These are phyloP conservation scores for Acanthacorydalis orientalis DNA, from an alignment of 2,888 invertebrate species.

Conservation along the genomic window DNA sequence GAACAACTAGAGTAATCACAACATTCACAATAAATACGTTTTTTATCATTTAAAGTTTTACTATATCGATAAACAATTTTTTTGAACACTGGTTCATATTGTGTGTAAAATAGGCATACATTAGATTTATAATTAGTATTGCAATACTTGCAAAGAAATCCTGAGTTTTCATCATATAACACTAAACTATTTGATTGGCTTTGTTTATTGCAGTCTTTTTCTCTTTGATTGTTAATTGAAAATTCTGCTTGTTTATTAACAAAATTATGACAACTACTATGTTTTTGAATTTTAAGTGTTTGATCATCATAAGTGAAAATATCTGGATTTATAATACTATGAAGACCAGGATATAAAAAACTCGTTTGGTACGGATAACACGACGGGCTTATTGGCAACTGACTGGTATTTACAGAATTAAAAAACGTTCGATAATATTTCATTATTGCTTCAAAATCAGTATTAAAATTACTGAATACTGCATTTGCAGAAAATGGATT, in stretches of 20 bases:
- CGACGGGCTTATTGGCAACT: conserved; percentile 3
- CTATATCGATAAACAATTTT: conserved; percentile 19
- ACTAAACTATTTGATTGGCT: no score
- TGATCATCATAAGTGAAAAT: conserved; percentile 10
- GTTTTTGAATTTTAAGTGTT: no score
- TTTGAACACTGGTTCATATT: conserved; percentile 21
- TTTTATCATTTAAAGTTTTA: conserved; percentile 26
- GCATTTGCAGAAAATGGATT: no score
- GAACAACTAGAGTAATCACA: conserved; percentile 32
- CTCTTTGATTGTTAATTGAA: conserved; percentile 6
- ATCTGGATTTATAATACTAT: conserved; percentile 36
- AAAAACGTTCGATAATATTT: conserved; percentile 3
- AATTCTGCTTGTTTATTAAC: conserved; percentile 8
- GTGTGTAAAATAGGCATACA: conserved; percentile 36
- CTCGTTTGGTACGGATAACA: conserved; percentile 23
- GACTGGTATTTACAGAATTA: no score
- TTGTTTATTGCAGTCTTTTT: not conserved
- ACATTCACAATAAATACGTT: conserved; percentile 42
- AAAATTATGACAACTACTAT: conserved; percentile 6
- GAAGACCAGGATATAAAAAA: conserved; percentile 37
- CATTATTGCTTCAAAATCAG: not conserved
- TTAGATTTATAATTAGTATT: conserved; percentile 33
- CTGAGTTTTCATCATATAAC: not conserved
- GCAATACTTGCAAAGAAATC: conserved; percentile 39
- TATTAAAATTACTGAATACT: not conserved